Base-by-base conservation (phyloP, 1,140 invertebrate genomes). In the Dendrolimus kikuchii region DNA sequence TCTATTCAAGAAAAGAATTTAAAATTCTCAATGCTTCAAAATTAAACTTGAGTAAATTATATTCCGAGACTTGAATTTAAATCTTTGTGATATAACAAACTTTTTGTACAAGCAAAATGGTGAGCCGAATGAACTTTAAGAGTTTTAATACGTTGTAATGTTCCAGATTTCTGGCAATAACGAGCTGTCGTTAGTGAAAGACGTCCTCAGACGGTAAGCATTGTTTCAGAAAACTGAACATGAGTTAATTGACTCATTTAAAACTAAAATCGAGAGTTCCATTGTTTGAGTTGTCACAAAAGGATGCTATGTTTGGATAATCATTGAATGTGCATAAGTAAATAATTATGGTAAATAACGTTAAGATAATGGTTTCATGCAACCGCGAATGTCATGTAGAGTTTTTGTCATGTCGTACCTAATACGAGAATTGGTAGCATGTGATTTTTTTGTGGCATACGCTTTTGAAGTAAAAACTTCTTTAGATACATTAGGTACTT, bases 81-180 rank as follows among this genome's bases (percentile, higher is more conserved):
- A 86, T 79, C 70, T 67, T 48, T 54, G 68, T 81, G 71, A 82
- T 82, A 72, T 82, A 83, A 82, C 74, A 83, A 83, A 86, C 69
- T 83, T 81, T 81, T 78, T 81, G 75, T 81, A 77, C 65, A 50
- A 69, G 65, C 74, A 71, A 77, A 81, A 83, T 79, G 77, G 77
- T 64, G 69, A 68, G 62, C 63, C 60, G 68, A 75, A 64, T 75
- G 60, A 77, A 85, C 77, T 83, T 83, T 72, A 73, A 77, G 50
- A 86, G 75, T 83, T 84, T 84, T 83, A 84, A 83, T 82, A 80
- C 73, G 72, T 73, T 59, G 71, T 83, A 82, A 86, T 83, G 81
- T 73, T 45, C 58, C 65, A 81, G 80, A 83, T 83, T 77, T 86
- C 74, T 76, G 78, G 71, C 67, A 71, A 72, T 86, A 83, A 86